Conservation (phyloP, 2,888 invertebrate genomes). For the Thalpophila matura region DNA sequence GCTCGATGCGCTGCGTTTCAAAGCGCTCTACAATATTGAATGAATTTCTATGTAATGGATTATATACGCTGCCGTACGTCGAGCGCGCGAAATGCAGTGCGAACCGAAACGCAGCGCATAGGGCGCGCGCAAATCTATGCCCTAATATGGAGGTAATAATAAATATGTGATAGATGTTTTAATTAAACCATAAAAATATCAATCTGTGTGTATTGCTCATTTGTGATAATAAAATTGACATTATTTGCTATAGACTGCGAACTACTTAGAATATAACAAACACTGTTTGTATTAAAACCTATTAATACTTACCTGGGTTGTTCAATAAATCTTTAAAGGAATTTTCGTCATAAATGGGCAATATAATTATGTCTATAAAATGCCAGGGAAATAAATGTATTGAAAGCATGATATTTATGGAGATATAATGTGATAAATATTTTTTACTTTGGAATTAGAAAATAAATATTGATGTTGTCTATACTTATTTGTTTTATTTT, state of each 20-base stretch:
- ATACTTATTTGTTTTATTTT: slow-evolving; percentile 25
- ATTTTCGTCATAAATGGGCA: slow-evolving; percentile 6
- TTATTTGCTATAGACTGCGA: too few species aligned
- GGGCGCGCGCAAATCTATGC: too few species aligned
- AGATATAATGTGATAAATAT: slow-evolving; percentile 57
- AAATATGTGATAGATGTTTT: slow-evolving; percentile 24
- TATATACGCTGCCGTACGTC: too few species aligned
- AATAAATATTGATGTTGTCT: slow-evolving; percentile 61
- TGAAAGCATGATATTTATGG: slow-evolving; percentile 37
- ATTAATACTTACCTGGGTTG: too few species aligned
- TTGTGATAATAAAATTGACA: not conserved
- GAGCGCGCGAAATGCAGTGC: too few species aligned
- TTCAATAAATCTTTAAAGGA: not conserved
- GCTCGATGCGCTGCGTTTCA: too few species aligned
- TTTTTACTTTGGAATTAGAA: slow-evolving; percentile 55
- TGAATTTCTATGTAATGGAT: too few species aligned
- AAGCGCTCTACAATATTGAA: too few species aligned
- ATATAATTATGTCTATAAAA: slow-evolving; percentile 7
- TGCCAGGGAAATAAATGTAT: slow-evolving; percentile 22
- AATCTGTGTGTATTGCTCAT: slow-evolving; percentile 25
- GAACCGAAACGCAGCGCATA: too few species aligned
- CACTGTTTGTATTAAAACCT: not conserved
- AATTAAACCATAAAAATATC: not conserved
- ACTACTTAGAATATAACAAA: not conserved
- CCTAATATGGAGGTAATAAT: too few species aligned